Evolutionary conservation across 2,888 invertebrate genomes (phyloP), one percentile per base, ranked within the genome.

Genomic region (Lumbricus terrestris): DNA sequence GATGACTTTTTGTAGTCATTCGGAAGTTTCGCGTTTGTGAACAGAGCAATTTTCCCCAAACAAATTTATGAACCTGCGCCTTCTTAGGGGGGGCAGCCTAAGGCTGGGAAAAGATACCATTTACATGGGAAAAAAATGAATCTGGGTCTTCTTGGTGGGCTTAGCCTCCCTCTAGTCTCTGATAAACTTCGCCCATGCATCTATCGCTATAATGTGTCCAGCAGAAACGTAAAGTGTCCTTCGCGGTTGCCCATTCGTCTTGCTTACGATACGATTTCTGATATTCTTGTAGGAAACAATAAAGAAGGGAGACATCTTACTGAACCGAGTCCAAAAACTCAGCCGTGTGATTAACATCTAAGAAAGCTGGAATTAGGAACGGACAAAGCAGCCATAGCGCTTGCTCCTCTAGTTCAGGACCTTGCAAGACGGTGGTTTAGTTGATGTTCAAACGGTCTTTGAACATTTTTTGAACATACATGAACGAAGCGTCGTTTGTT

Each of bases 291-390:
- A 95, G 95, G 95, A 98, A 2, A 98, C 98, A 93, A 98, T 99
- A 92, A 99, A 99, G 94, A 99, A 99, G 95, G 99, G 99, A 16
- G 99, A 99, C 95, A 96, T 99, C 91, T 96, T 99, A 20, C 96
- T 99, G 91, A 99, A 99, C 95, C 96, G 99, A 94, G 98, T 99
- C 93, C 99, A 99, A 96, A 99, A 99, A 95, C 96, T 99, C 91
- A 99, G 99, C 93, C 97, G 99, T 95, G 99, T 99, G 93, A 99
- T 99, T 95, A 99, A 99, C 96, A 99, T 99, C 89, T 96, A 89
- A 85, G 69, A 69, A 69, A 8, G 1, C 69, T 11, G n/a, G 29
- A 69, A 29, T 29, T 69, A 69, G 69, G 69, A 69, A 69, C 69
- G 8, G 1, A 69, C n/a, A n/a, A 69, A 16, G n/a, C n/a, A n/a